Percentiles rank a stretch among this genome's conserved stretches.
phyloP scores from a whole-genome alignment of 2,113 vertebrate species.

The Pseudopipra pipra region DNA sequence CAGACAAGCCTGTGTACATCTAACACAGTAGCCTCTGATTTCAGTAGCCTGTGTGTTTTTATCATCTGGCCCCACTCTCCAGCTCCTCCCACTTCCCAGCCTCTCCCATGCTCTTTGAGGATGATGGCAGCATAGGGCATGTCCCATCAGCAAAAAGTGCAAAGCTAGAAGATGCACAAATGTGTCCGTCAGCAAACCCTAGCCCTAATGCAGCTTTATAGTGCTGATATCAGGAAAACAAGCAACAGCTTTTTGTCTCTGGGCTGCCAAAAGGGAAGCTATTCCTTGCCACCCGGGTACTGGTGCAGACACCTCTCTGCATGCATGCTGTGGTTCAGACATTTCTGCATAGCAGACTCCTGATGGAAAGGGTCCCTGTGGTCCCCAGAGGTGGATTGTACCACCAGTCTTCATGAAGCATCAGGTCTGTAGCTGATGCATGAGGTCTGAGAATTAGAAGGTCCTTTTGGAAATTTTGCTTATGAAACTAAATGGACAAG shows the following conservation, averaged over 20 bases:
- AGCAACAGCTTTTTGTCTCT: not conserved
- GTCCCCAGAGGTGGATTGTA: not conserved
- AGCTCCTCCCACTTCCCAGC: not conserved
- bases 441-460: not conserved
- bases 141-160: not conserved
- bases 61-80: not conserved
- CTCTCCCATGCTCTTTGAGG: not conserved
- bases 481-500: not conserved
- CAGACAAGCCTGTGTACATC: not conserved
- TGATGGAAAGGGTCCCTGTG: not conserved
- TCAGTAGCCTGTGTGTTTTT: not conserved
- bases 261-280: not conserved
- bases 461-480: not conserved
- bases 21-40: not conserved
- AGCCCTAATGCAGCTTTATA: not conserved
- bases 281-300: not conserved
- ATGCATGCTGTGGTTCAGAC: not conserved
- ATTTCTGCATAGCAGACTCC: not conserved
- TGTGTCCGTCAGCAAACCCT: not conserved
- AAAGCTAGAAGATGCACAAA: not conserved
- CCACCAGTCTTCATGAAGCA: not conserved
- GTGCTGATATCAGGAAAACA: not conserved
- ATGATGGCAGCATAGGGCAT: not conserved
- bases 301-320: not conserved
- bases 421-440: accelerated